Conservation (phyloP, 2,797 vertebrate genomes). For the Malurus splendens region DNA sequence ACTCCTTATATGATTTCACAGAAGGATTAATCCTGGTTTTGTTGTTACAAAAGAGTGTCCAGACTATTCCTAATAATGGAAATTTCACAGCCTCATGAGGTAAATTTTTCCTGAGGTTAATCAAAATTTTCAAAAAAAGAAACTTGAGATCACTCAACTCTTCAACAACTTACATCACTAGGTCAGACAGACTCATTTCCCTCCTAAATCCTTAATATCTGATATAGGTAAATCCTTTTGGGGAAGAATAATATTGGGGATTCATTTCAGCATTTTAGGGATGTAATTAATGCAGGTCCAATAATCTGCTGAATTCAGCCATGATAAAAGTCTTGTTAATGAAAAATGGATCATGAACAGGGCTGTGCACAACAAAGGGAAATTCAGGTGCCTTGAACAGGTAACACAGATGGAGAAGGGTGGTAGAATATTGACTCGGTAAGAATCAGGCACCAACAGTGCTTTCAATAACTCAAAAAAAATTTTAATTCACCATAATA, state of each 20-base stretch:
- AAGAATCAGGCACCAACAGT: neutral
- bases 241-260: neutral
- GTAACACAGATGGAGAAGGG: neutral
- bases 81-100: neutral
- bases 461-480: neutral
- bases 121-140: neutral
- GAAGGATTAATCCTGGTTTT: neutral
- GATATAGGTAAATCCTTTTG: neutral
- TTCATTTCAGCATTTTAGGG: neutral
- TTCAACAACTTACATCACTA: neutral
- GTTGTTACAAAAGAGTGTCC: neutral
- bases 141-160: neutral
- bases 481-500: rapidly evolving
- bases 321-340: neutral
- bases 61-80: neutral
- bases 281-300: neutral
- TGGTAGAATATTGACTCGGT: neutral
- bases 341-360: neutral
- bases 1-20: neutral
- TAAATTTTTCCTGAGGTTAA: neutral
- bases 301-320: neutral
- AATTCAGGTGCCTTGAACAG: neutral
- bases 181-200: neutral
- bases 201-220: neutral
- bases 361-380: neutral